Evolutionary conservation across 2,888 invertebrate genomes (phyloP).

Genomic region (Patella caerulea): DNA sequence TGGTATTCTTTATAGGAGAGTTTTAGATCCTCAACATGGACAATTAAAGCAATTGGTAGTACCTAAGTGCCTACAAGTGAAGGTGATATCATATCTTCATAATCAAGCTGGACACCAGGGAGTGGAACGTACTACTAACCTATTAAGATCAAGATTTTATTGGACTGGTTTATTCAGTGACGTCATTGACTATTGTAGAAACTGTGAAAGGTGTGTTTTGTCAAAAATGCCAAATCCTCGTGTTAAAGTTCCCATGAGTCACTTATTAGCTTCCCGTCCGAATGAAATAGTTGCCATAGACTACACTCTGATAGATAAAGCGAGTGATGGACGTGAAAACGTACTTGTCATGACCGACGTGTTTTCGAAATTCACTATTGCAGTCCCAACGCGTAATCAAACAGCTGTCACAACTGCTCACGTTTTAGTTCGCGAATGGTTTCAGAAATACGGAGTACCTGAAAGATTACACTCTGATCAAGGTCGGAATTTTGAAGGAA

Average conservation of each 20-base stretch:
- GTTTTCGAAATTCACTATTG: constrained; percentile 44
- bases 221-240: constrained; percentile 22
- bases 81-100: constrained; percentile 22
- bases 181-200: constrained; percentile 27
- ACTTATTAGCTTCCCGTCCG: constrained; percentile 36
- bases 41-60: constrained; percentile 13
- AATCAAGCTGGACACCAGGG: constrained; percentile 39
- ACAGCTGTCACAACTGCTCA: constrained; percentile 37
- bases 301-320: constrained; percentile 39
- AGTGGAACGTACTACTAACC: constrained; percentile 30
- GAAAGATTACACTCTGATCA: constrained; percentile 42
- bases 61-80: not conserved
- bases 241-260: constrained; percentile 24
- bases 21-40: not conserved
- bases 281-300: constrained; percentile 43
- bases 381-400: constrained; percentile 42
- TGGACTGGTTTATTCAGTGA: constrained; percentile 42
- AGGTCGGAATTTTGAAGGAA: constrained; percentile 38
- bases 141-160: constrained; percentile 35
- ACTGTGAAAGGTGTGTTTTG: constrained; percentile 39
- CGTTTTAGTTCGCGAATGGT: constrained; percentile 39
- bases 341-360: constrained; percentile 47
- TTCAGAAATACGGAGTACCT: constrained; percentile 39
- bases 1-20: not conserved
- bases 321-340: constrained; percentile 37